Percentiles rank a stretch among this genome's conserved stretches.
Conservation (phyloP, 2,888 invertebrate species). For the Papilio gigon region DNA sequence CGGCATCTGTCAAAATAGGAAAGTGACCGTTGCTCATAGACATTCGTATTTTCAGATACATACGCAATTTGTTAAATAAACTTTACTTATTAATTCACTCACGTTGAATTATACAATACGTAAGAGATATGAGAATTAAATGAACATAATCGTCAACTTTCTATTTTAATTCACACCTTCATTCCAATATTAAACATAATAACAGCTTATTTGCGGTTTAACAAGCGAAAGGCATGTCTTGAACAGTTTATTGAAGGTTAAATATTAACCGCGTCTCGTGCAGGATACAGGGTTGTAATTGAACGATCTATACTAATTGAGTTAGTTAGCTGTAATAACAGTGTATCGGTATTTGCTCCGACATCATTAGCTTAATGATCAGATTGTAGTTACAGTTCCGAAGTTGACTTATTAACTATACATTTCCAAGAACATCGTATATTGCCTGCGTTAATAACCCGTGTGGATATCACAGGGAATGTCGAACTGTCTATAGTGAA, state of each 20-base stretch:
- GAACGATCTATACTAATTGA: slow-evolving; percentile 56
- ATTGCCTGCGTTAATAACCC: slow-evolving; percentile 13
- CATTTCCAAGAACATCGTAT: slow-evolving; percentile 47
- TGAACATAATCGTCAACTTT: neutral
- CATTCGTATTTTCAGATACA: too few species aligned
- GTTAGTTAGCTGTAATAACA: slow-evolving; percentile 65
- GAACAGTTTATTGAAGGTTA: slow-evolving; percentile 34
- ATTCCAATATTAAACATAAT: slow-evolving; percentile 10
- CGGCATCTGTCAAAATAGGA: too few species aligned
- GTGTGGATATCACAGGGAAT: slow-evolving; percentile 18
- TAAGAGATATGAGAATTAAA: neutral
- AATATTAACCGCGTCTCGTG: slow-evolving; percentile 32
- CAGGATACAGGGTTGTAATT: slow-evolving; percentile 39
- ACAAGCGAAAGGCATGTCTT: slow-evolving; percentile 14
- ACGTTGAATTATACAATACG: too few species aligned
- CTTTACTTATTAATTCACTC: too few species aligned
- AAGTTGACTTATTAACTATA: slow-evolving; percentile 38
- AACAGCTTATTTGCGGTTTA: slow-evolving; percentile 14
- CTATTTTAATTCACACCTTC: slow-evolving; percentile 17
- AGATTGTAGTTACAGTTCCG: slow-evolving; percentile 49
- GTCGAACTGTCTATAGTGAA: slow-evolving; percentile 12
- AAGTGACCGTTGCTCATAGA: too few species aligned
- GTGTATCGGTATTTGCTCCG: slow-evolving; percentile 63
- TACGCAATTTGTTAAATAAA: too few species aligned
- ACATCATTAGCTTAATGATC: slow-evolving; percentile 63